Evolutionary conservation across 2,797 vertebrate genomes (phyloP).

Genomic region (Eptatretus atami): DNA sequence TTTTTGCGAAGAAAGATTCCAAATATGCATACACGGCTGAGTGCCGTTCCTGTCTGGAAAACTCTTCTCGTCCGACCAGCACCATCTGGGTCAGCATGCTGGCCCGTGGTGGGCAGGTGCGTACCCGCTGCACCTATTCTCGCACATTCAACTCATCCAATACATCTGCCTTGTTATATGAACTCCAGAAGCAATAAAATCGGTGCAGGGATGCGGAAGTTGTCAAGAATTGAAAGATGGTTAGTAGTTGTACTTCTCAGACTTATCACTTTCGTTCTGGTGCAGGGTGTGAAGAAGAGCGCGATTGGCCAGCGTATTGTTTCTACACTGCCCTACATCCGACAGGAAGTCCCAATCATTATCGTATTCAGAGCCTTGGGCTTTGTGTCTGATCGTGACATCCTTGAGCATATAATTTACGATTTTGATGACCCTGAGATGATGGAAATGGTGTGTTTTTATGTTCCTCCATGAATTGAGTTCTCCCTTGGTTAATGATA

Average conservation of each 20-base stretch:
- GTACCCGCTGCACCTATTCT: neutral
- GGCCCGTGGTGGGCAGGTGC: constrained; percentile 83
- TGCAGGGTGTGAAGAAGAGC: constrained; percentile 78
- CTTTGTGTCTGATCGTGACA: constrained; percentile 87
- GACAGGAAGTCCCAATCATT: constrained; percentile 93
- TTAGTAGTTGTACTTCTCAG: no score
- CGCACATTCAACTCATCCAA: no score
- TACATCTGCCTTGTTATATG: no score
- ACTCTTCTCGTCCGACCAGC: constrained; percentile 82
- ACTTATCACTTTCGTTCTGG: no score
- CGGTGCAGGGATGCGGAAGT: no score
- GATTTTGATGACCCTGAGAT: constrained; percentile 97
- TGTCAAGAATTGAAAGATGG: no score
- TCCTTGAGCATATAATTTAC: constrained; percentile 92
- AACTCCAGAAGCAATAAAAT: no score
- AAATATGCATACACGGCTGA: constrained; percentile 92
- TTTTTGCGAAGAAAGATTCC: constrained; percentile 93
- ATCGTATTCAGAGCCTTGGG: constrained; percentile 79
- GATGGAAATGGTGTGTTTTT: constrained; percentile 75
- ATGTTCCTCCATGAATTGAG: no score
- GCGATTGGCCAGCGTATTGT: constrained; percentile 92
- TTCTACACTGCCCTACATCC: constrained; percentile 72
- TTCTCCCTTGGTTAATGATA: neutral
- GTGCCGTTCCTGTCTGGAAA: constrained; percentile 80
- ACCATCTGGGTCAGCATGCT: constrained; percentile 99